phyloP scores from a whole-genome alignment of 2,797 vertebrate species.

The Potorous gilbertii region DNA sequence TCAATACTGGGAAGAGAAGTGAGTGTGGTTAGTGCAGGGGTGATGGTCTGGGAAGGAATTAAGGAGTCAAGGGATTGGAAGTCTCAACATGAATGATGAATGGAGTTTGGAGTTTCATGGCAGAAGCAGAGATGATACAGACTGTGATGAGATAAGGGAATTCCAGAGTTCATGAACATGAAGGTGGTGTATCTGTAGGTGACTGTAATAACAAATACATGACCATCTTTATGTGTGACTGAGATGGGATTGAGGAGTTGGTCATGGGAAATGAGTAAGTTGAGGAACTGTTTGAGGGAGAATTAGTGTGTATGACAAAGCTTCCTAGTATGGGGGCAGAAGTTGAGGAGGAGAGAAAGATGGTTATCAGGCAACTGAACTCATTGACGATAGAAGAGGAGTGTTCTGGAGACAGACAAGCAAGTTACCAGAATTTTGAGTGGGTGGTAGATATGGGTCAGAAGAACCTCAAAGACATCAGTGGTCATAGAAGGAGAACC shows the following conservation, averaged over 20 bases:
- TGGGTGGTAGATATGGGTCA: neutral
- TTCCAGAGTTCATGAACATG: neutral
- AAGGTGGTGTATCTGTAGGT: neutral
- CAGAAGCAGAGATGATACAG: neutral
- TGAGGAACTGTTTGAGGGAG: neutral
- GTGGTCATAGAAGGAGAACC: neutral
- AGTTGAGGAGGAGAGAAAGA: neutral
- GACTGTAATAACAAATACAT: neutral
- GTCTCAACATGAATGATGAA: neutral
- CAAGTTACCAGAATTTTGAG: neutral
- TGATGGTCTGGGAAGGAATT: neutral
- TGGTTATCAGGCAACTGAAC: neutral
- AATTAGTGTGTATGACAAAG: neutral
- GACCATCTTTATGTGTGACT: neutral
- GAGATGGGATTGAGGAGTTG: neutral
- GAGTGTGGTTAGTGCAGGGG: neutral
- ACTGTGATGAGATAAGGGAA: neutral
- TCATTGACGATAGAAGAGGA: neutral
- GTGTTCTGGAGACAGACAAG: neutral
- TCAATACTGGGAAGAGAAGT: neutral
- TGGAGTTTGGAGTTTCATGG: neutral
- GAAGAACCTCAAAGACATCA: neutral
- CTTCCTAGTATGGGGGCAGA: neutral
- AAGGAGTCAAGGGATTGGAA: neutral
- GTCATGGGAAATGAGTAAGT: neutral